phyloP scores from a whole-genome alignment of 2,797 vertebrate species.

The Phataginus tricuspis region DNA sequence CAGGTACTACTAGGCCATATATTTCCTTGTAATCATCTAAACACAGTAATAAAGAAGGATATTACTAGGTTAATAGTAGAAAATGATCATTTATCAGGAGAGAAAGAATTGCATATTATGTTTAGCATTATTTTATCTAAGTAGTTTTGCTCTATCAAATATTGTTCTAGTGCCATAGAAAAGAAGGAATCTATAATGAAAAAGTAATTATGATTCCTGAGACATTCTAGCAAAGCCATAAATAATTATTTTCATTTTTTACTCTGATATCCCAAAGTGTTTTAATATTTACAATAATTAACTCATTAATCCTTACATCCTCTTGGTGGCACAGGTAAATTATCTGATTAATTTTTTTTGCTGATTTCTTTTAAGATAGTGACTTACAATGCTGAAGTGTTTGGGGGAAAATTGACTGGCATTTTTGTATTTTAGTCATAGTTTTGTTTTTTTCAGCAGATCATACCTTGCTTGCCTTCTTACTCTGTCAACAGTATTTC shows the following conservation, averaged over 20 bases:
- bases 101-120: neutral
- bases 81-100: conserved; percentile 37
- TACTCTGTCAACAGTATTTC: conserved; percentile 11
- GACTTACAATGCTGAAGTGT: neutral
- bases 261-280: conserved; percentile 42
- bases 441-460: neutral
- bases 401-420: neutral
- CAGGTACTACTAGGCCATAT: neutral
- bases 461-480: neutral
- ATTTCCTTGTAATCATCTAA: neutral
- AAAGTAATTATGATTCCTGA: conserved; percentile 58
- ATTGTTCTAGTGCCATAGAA: neutral
- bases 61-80: conserved; percentile 12
- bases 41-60: neutral
- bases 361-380: conserved; percentile 25
- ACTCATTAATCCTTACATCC: conserved; percentile 65
- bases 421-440: neutral
- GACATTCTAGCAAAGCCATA: conserved; percentile 58
- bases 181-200: neutral
- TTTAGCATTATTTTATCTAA: conserved; percentile 6
- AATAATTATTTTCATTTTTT: conserved; percentile 71
- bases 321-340: conserved; percentile 51
- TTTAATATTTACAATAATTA: conserved; percentile 71
- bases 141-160: conserved; percentile 12
- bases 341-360: conserved; percentile 58